These are phyloP conservation scores for Peromyscus polionotus DNA, from an alignment of 2,113 vertebrate species.

Conservation along the genomic window DNA sequence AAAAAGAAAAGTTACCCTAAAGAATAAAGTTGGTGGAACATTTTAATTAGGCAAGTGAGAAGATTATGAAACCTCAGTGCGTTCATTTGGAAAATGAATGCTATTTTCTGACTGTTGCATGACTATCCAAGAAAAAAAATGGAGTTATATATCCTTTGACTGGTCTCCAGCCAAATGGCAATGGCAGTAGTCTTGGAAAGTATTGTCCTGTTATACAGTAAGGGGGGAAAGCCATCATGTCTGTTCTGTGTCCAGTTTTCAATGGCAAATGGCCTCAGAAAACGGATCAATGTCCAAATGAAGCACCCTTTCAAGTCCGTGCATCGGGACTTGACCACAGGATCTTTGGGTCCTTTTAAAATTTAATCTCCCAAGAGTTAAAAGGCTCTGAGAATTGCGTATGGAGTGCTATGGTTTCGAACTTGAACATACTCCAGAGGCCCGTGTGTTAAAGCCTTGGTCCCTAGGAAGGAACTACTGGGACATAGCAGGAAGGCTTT, in stretches of 20 bases:
- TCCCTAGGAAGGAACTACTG: background rate
- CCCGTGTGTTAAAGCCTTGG: background rate
- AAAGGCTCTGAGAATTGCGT: background rate
- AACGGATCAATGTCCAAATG: background rate
- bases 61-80: conserved; percentile 44
- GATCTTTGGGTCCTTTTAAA: background rate
- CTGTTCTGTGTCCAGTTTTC: background rate
- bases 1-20: background rate
- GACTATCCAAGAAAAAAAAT: conserved; percentile 44
- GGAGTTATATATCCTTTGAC: background rate
- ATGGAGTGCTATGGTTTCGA: background rate
- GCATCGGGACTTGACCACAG: background rate
- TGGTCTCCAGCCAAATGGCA: conserved; percentile 20
- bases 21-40: conserved; percentile 57
- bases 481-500: background rate
- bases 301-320: background rate
- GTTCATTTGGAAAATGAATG: conserved; percentile 49
- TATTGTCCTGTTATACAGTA: background rate
- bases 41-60: conserved; percentile 66
- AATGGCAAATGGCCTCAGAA: background rate
- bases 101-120: conserved; percentile 13
- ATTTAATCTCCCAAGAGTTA: background rate
- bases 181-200: conserved; percentile 13
- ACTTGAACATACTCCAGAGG: background rate
- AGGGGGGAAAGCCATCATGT: background rate